Evolutionary conservation across 2,113 vertebrate species (phyloP).

Genomic region (Pycnonotus jocosus): DNA sequence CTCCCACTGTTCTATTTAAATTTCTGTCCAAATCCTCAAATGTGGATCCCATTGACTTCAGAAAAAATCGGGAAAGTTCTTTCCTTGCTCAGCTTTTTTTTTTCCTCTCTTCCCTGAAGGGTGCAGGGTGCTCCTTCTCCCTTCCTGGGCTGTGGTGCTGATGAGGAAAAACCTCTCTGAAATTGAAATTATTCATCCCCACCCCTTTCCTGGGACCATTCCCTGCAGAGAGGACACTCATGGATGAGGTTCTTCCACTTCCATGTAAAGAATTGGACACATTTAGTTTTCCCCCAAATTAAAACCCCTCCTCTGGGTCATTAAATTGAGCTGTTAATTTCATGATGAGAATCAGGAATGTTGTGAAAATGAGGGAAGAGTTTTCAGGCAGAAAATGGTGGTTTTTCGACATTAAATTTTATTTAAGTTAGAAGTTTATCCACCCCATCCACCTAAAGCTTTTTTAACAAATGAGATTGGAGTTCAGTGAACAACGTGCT

Average conservation of each 20-base stretch:
- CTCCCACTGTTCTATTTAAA: neutral
- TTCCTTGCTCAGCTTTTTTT: neutral
- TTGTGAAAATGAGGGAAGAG: neutral
- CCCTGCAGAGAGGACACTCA: neutral
- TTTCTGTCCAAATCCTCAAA: neutral
- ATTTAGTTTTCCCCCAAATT: neutral
- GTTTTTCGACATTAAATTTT: neutral
- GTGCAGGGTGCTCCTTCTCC: neutral
- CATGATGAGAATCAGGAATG: neutral
- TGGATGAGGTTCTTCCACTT: neutral
- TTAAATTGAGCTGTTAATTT: neutral
- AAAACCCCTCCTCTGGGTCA: neutral
- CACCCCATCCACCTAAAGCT: rapidly evolving
- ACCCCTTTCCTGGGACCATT: neutral
- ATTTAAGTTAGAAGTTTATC: neutral
- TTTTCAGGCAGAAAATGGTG: neutral
- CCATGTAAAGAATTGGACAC: rapidly evolving
- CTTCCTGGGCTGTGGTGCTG: neutral
- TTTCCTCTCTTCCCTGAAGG: neutral
- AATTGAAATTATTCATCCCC: neutral
- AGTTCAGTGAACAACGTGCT: too few species aligned
- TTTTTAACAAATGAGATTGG: neutral
- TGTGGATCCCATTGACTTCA: neutral
- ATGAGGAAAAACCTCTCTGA: neutral
- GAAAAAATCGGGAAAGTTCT: neutral